Base-by-base conservation (phyloP, 2,888 invertebrate species). In the Eulithis prunata region DNA sequence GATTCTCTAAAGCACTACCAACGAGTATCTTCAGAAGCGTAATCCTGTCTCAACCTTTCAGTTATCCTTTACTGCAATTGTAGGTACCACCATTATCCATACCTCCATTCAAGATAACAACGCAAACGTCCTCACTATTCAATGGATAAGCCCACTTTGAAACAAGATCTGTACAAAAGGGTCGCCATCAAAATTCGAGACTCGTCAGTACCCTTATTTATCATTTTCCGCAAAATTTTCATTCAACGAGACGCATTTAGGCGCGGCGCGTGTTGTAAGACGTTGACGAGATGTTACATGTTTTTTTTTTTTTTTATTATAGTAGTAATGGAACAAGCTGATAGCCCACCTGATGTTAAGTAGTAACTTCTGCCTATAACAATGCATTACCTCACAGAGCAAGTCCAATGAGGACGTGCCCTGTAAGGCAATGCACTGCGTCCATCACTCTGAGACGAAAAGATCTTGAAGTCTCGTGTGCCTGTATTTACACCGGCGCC, bases 161-260 rank as follows among this genome's bases (percentile, higher is more conserved):
- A 91, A 91, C 90, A 87, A 87, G 91, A 91, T 87, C 86, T 80
- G 83, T 85, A 89, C 87, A 89, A 89, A 88, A 86, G 86, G 89
- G 85, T 78, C 79, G 80, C 85, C 88, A 90, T 91, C 91, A 90
- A 89, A 90, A 91, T 91, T 90, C 89, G 86, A 86, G 72, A 78
- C 78, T 82, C 84, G 84, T 87, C 85, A 82, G 75, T 79, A 74
- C 81, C 83, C 84, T 84, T 89, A 89, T 91, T 90, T 90, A 90
- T 90, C 90, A 91, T 91, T 89, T 89, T 85, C 84, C 81, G 83
- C 83, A 81, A 86, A 88, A 91, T 89, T 90, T 91, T 88, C 89
- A 89, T 87, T 87, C 81, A 81, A 82, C 84, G 81, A 77, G 83
- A 80, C 83, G 82, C 80, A 83, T 85, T n/a, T 84, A 81, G 74